Evolutionary conservation across 2,113 vertebrate genomes (phyloP).

Genomic region (Drymodes brunneopygia): DNA sequence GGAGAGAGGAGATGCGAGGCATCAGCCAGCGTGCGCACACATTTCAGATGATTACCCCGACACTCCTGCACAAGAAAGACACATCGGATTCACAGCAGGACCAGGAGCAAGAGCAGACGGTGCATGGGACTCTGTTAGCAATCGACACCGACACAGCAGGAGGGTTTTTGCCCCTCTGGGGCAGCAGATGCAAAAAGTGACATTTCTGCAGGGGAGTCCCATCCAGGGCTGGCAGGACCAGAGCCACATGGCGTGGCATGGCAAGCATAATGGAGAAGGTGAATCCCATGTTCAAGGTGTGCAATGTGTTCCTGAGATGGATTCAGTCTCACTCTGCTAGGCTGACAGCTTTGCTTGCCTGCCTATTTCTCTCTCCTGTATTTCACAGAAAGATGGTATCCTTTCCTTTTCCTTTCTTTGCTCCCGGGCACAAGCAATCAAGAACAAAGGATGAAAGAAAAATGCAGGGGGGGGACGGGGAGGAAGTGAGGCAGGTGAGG

Average conservation of each 20-base stretch:
- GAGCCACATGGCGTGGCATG: neutral
- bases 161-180: neutral
- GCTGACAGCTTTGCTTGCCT: slow-evolving; percentile 59
- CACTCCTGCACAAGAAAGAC: neutral
- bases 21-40: neutral
- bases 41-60: slow-evolving; percentile 10
- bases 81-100: neutral
- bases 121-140: neutral
- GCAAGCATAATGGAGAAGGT: neutral
- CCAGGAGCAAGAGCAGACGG: fast-evolving
- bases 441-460: slow-evolving; percentile 67
- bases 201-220: neutral
- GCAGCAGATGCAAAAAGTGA: neutral
- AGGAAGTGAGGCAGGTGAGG: slow-evolving; percentile 5
- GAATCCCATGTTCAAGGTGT: neutral
- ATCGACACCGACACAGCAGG: neutral
- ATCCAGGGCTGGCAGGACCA: neutral
- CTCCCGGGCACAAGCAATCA: slow-evolving; percentile 63
- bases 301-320: neutral
- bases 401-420: slow-evolving; percentile 59
- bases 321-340: slow-evolving; percentile 29
- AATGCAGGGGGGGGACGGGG: neutral
- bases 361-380: slow-evolving; percentile 19
- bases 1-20: neutral
- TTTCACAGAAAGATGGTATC: slow-evolving; percentile 60